Conservation (phyloP, 2,888 invertebrate genomes). For the Clistopyga incitator region DNA sequence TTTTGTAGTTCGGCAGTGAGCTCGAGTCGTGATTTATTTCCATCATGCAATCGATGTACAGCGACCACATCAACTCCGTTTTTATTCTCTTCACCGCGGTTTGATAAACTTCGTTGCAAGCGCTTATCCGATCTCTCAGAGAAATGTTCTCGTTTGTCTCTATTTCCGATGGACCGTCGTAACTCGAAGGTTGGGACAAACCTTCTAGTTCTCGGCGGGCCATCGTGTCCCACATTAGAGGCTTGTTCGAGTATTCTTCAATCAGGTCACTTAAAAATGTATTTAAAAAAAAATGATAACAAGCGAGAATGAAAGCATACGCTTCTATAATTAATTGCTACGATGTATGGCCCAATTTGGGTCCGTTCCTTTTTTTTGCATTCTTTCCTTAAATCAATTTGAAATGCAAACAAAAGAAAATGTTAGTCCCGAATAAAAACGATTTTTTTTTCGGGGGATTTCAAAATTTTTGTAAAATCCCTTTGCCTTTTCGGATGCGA, state of each 20-base stretch:
- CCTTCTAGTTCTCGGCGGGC: slow-evolving; percentile 87
- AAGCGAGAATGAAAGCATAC: background rate
- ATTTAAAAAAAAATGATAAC: background rate
- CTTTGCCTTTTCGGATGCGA: no score
- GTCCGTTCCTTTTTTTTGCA: no score
- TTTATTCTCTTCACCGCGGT: slow-evolving; percentile 84
- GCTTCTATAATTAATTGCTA: background rate
- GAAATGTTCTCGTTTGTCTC: slow-evolving; percentile 76
- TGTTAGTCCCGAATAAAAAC: no score
- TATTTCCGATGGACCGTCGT: slow-evolving; percentile 72
- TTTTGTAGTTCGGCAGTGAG: slow-evolving; percentile 84
- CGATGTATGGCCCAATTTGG: no score
- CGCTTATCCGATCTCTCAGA: slow-evolving; percentile 83
- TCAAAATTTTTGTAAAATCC: no score
- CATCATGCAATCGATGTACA: slow-evolving; percentile 86
- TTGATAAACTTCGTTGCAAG: slow-evolving; percentile 85
- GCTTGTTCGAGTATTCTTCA: slow-evolving; percentile 85
- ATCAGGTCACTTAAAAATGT: slow-evolving; percentile 83
- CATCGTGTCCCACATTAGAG: slow-evolving; percentile 87
- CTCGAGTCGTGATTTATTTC: slow-evolving; percentile 85
- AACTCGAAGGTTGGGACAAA: slow-evolving; percentile 75
- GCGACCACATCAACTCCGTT: slow-evolving; percentile 86
- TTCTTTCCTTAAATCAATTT: no score
- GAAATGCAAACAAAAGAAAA: no score
- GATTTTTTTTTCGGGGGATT: no score